Base-by-base conservation (phyloP, 2,797 vertebrate species). In the Lycodopsis pacificus region DNA sequence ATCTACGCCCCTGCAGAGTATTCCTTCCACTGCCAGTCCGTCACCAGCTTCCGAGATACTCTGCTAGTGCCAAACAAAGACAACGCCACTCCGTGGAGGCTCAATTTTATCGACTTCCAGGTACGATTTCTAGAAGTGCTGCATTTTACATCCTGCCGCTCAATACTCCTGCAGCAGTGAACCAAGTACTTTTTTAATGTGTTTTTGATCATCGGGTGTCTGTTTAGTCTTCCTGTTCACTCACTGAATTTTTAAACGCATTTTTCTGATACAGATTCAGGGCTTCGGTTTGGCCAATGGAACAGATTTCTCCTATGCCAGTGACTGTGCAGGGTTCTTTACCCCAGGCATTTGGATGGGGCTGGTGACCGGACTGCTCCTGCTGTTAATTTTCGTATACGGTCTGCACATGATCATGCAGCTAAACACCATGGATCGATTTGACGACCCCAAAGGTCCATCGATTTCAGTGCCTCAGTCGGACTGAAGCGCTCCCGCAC, bases 401-500 rank as follows among this genome's bases (percentile, higher is more conserved):
- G 97, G 97, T 11, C 88, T 98, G 57, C 96, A 97, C 91, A 97
- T 98, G 97, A 95, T 98, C 81, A 95, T 97, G 91, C 96, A 96
- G 80, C 85, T 98, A 4, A 96, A 94, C 92, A 97, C 97, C 71
- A 97, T 97, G 97, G 97, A 98, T 93, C 96, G 97, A 10, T 98
- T 98, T 13, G 97, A 98, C 0, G 97, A 98, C 86, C 97, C 97
- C 70, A 98, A 97, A 89, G 97, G 96, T 20, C 96, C 97, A 0
- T 81, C 93, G 5, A 96, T 98, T 70, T 94, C 96, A 44, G 95
- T 98, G 83, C 96, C 97, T 74, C 96, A 96, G 92, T 92, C 88
- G 0, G 96, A 97, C 67, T 98, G 91, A 96, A 76, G 30, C 11
- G 1, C 32, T 67, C 12, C 10, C 0, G 5, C 22, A 48, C 36